Evolutionary conservation across 2,113 vertebrate species (phyloP).

Genomic region (Saccopteryx leptura): DNA sequence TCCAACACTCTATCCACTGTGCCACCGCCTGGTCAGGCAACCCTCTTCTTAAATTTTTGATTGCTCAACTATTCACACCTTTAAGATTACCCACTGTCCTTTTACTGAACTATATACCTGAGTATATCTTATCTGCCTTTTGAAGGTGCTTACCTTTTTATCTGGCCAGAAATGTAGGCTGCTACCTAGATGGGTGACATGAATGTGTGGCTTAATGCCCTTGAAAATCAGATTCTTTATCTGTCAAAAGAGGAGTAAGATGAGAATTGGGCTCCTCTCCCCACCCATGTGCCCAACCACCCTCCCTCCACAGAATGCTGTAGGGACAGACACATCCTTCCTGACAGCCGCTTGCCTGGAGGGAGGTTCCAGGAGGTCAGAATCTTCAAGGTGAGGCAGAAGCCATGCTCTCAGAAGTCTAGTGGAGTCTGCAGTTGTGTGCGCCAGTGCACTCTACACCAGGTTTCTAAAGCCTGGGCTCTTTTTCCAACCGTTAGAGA

Average conservation of each 20-base stretch:
- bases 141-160: not conserved
- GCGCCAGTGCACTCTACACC: accelerated
- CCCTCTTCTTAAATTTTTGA: not conserved
- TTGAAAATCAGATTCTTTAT: not conserved
- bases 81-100: not conserved
- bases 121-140: not conserved
- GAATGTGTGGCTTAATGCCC: not conserved
- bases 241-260: not conserved
- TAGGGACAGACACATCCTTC: not conserved
- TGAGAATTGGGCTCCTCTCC: not conserved
- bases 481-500: not conserved
- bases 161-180: not conserved
- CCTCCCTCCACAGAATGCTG: not conserved
- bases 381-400: not conserved
- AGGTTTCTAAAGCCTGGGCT: not conserved
- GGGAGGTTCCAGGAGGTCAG: not conserved
- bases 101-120: not conserved
- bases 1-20: too few species aligned
- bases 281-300: accelerated
- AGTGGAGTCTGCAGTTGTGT: not conserved
- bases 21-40: too few species aligned
- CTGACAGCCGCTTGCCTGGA: not conserved
- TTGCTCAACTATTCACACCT: not conserved
- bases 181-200: not conserved
- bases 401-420: not conserved